A percentile compares a stretch with the other conserved stretches of the same genome.
phyloP scores from a whole-genome alignment of 2,113 vertebrate species.

The Podarcis cretensis region DNA sequence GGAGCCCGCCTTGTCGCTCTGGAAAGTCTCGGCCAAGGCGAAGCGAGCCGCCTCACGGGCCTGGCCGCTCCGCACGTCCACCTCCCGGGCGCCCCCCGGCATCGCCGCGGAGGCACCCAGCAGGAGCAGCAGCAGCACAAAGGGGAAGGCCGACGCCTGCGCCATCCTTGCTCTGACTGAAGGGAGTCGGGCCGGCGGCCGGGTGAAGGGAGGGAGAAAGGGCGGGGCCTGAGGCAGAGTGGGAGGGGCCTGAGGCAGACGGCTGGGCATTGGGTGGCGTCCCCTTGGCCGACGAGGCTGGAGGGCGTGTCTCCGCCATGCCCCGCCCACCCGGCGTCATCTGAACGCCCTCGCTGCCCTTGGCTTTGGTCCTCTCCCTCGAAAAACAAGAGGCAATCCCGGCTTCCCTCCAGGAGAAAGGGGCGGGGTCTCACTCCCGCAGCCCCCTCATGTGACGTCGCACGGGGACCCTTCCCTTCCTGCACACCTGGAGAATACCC shows the following conservation, averaged over 20 bases:
- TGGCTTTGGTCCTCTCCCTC: not conserved
- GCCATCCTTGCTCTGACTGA: not conserved
- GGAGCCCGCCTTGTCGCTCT: conserved; percentile 75
- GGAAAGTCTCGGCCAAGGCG: conserved; percentile 67
- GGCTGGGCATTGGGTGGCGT: too few species aligned
- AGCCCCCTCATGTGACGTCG: not conserved
- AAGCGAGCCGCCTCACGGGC: conserved; percentile 75
- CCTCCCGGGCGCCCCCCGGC: conserved; percentile 34
- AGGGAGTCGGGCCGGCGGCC: not conserved
- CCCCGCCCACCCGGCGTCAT: not conserved
- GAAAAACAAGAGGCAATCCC: too few species aligned
- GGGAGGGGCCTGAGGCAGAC: not conserved
- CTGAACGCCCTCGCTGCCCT: not conserved
- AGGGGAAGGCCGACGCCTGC: not conserved
- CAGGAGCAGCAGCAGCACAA: not conserved
- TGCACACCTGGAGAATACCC: too few species aligned
- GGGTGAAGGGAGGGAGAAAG: not conserved
- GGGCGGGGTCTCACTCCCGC: not conserved
- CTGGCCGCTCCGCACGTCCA: conserved; percentile 71
- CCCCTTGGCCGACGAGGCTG: not conserved
- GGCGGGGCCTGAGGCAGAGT: not conserved
- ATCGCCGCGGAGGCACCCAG: not conserved
- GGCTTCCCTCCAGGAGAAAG: not conserved
- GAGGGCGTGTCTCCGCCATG: not conserved
- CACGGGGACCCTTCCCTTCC: too few species aligned